Percentiles rank a stretch among this genome's conserved stretches.
Conservation (phyloP, 2,797 vertebrate species). For the Xiphorhynchus erythropygius region DNA sequence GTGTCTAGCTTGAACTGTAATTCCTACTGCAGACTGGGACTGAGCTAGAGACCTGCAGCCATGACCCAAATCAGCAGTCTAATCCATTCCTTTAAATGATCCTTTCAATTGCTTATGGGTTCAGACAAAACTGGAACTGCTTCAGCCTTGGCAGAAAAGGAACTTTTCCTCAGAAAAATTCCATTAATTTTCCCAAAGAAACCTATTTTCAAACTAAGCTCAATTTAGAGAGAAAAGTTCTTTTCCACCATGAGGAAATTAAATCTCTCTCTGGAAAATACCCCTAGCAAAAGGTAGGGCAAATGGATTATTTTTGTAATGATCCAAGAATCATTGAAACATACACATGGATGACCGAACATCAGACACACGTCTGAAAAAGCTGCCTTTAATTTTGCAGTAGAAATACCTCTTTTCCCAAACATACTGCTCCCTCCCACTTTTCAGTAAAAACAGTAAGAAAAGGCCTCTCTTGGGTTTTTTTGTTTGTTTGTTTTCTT, state of each 20-base stretch:
- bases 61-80: neutral
- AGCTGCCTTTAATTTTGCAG: neutral
- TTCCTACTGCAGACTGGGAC: neutral
- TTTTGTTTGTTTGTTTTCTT: no score
- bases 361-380: neutral
- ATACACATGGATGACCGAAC: neutral
- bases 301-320: neutral
- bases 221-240: neutral
- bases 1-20: neutral
- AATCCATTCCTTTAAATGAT: neutral
- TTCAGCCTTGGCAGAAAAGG: neutral
- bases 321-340: neutral
- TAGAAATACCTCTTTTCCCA: neutral
- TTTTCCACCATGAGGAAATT: neutral
- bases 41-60: neutral
- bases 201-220: neutral
- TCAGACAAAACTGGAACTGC: neutral
- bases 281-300: neutral
- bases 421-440: neutral
- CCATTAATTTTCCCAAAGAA: conserved; percentile 5
- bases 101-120: neutral
- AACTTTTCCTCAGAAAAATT: neutral
- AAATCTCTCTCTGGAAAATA: neutral
- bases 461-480: neutral
- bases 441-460: neutral